phyloP scores from a whole-genome alignment of 1,140 invertebrate species.

The Drosophila yakuba region DNA sequence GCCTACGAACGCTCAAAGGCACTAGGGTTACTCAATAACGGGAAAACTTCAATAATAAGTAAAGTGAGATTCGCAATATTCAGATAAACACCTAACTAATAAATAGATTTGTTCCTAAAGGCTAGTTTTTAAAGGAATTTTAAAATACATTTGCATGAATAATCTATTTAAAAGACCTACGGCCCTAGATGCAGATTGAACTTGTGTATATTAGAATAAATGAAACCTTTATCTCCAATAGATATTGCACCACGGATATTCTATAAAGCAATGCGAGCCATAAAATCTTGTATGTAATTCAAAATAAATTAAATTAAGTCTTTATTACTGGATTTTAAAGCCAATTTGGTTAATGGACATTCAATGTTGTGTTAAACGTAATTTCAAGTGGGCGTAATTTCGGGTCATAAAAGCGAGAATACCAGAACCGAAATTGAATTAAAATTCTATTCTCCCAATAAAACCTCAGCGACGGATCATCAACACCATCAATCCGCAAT shows the following conservation, averaged over 20 bases:
- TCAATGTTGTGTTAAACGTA: constrained; percentile 6
- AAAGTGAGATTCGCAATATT: not conserved
- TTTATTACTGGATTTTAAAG: constrained; percentile 12
- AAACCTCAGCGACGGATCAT: constrained; percentile 17
- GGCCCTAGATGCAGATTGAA: too few relatives aligned
- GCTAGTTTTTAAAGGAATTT: too few relatives aligned
- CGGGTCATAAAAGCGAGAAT: constrained; percentile 7
- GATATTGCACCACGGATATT: too few relatives aligned
- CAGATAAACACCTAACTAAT: too few relatives aligned
- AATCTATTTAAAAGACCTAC: too few relatives aligned
- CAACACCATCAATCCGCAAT: constrained; percentile 40
- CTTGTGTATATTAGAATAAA: too few relatives aligned
- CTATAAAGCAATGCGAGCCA: too few relatives aligned
- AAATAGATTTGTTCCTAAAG: too few relatives aligned
- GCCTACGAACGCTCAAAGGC: constrained; percentile 33
- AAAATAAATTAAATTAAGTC: constrained; percentile 12
- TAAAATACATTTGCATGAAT: too few relatives aligned
- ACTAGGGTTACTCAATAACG: constrained; percentile 44
- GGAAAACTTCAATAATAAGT: constrained; percentile 10
- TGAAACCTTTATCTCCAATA: too few relatives aligned
- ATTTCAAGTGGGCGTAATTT: constrained; percentile 17
- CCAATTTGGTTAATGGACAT: constrained; percentile 11
- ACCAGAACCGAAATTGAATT: constrained; percentile 34
- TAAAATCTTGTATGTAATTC: not conserved
- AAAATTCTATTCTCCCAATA: constrained; percentile 21